Conservation (phyloP, 2,113 vertebrate species). For the Albula goreensis region DNA sequence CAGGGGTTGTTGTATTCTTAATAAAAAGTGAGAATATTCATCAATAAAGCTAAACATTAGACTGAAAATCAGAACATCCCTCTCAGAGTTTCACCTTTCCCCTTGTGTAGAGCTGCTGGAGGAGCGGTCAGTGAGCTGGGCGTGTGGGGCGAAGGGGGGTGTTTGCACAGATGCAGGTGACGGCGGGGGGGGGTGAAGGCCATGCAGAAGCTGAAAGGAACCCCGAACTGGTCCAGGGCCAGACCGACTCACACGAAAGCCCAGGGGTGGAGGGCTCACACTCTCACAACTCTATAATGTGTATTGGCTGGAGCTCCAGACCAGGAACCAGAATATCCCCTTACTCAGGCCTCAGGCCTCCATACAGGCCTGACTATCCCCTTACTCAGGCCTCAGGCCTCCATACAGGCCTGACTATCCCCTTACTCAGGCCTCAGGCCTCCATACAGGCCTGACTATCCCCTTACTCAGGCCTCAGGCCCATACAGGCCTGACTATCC, state of each 20-base stretch:
- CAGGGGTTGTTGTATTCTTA: too few species aligned
- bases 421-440: not conserved
- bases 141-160: not conserved
- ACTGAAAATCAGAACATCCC: too few species aligned
- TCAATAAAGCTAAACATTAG: too few species aligned
- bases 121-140: not conserved
- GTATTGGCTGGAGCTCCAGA: too few species aligned
- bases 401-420: not conserved
- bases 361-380: not conserved
- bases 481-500: not conserved
- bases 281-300: not conserved
- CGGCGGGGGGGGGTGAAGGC: not conserved
- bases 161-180: constrained; percentile 21
- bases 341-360: not conserved
- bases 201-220: not conserved
- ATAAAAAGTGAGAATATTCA: too few species aligned
- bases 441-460: not conserved
- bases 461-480: not conserved
- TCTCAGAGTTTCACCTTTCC: not conserved
- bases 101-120: not conserved
- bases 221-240: not conserved
- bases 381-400: not conserved
- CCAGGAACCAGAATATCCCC: too few species aligned
- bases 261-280: not conserved
- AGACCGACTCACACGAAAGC: not conserved